Conservation (phyloP, 2,113 vertebrate genomes). For the Furnarius figulus region DNA sequence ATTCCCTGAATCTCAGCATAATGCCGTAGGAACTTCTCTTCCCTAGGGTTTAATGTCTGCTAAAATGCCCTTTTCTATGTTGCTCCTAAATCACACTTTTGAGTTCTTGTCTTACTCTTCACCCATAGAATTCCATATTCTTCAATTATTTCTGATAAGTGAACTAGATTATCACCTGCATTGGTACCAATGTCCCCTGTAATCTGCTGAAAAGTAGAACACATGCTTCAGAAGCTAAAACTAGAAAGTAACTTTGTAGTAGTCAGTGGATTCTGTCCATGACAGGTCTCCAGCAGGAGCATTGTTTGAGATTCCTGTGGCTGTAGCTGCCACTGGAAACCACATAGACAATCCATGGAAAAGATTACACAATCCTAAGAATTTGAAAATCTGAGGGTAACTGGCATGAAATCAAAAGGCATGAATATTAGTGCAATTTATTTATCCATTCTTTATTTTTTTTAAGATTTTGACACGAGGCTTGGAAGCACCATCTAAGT, state of each 20-base stretch:
- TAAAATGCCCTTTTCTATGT: background rate
- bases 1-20: background rate
- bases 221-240: background rate
- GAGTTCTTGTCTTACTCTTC: background rate
- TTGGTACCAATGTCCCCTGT: background rate
- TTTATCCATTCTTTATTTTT: background rate
- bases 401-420: background rate
- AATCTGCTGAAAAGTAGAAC: background rate
- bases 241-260: background rate
- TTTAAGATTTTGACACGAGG: background rate
- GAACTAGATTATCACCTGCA: background rate
- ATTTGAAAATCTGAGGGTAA: background rate
- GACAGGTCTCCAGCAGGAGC: background rate
- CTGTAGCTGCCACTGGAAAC: background rate
- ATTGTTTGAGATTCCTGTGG: background rate
- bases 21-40: background rate
- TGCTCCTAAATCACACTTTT: background rate
- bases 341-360: background rate
- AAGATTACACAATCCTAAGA: background rate
- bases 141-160: background rate
- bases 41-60: background rate
- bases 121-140: background rate
- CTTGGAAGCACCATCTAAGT: background rate
- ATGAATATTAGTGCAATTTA: background rate
- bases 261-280: background rate